Evolutionary conservation across 2,888 invertebrate species (phyloP), one percentile per base, ranked within the genome.

Genomic region (Bombylius major): DNA sequence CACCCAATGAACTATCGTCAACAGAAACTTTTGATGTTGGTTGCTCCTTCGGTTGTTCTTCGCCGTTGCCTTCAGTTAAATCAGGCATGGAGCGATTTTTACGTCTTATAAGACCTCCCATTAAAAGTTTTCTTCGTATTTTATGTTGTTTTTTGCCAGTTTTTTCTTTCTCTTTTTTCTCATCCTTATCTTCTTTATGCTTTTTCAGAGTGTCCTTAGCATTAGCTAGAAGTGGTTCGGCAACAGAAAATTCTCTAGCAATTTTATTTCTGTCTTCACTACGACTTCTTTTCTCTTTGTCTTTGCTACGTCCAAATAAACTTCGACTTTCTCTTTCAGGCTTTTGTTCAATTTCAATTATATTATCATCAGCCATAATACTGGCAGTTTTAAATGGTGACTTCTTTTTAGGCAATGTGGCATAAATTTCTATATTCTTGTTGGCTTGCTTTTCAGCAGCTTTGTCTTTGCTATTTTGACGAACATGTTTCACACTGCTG

Each of bases 31-130:
- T 23, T 71, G 77, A 67, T 72, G 77, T 56, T 70, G 78, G 56
- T 31, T 62, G 59, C 6, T 64, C 64, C 48, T 65, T 62, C 33
- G 60, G 66, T 61, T 75, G 65, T 59, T 70, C 64, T 53, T 66
- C 69, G 48, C 65, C 81, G 51, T 84, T 86, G 1, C 86, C 86
- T 70, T 92, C 92, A 0, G 92, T 86, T 51, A 93, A 76, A 75
- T 93, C 93, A 1, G 93, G 93, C 89, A 93, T 89, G 55, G 91
- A 91, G 62, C 92, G 79, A 68, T 93, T 93, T 70, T 93, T 93
- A 39, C 92, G 78, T 59, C 88, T 81, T 54, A 93, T 91, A 54
- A 93, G 75, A 4, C 92, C 92, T 13, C 92, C 92, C 91, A 93
- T 92, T 8, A 93, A 69, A 5, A 92, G 71, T 71, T 92, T 92